A percentile compares a stretch with the other conserved stretches of the same genome.
Conservation (phyloP, 2,888 invertebrate genomes). For the Tachina lurida region DNA sequence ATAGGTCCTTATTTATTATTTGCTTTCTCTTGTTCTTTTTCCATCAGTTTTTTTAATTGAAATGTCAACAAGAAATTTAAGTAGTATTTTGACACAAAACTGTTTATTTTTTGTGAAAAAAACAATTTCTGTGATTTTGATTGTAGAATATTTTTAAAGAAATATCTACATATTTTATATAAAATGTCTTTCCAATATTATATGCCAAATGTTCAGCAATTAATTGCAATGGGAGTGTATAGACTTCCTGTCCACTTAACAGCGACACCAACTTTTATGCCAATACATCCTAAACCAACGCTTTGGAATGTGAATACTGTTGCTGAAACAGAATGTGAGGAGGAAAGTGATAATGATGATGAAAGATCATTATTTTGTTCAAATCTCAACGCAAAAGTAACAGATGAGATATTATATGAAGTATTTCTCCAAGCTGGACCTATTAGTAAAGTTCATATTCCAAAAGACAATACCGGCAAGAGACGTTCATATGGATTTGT, state of each 20-base stretch:
- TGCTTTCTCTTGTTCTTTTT: too few relatives aligned
- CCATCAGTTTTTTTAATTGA: too few relatives aligned
- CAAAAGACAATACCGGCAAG: conserved; percentile 88
- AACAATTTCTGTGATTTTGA: too few relatives aligned
- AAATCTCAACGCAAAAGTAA: conserved; percentile 89
- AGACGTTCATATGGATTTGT: conserved; percentile 90
- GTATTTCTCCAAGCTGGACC: conserved; percentile 90
- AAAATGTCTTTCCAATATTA: conserved; percentile 53
- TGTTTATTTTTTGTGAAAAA: too few relatives aligned
- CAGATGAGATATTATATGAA: conserved; percentile 92
- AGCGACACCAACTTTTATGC: background rate
- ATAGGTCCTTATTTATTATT: too few relatives aligned
- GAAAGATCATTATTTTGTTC: conserved; percentile 91
- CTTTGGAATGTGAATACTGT: background rate
- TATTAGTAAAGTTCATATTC: conserved; percentile 89
- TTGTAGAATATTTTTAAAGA: background rate
- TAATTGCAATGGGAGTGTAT: conserved; percentile 19
- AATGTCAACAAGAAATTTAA: too few relatives aligned
- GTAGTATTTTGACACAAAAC: too few relatives aligned
- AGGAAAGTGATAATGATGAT: conserved; percentile 84
- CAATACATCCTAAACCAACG: background rate
- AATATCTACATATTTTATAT: background rate
- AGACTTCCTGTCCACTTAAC: background rate
- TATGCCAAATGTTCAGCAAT: conserved; percentile 15
- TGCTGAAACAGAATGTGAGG: conserved; percentile 57